A percentile compares a stretch with the other conserved stretches of the same genome.
Conservation (phyloP, 2,113 vertebrate species). For the Cynopterus brachyotis region DNA sequence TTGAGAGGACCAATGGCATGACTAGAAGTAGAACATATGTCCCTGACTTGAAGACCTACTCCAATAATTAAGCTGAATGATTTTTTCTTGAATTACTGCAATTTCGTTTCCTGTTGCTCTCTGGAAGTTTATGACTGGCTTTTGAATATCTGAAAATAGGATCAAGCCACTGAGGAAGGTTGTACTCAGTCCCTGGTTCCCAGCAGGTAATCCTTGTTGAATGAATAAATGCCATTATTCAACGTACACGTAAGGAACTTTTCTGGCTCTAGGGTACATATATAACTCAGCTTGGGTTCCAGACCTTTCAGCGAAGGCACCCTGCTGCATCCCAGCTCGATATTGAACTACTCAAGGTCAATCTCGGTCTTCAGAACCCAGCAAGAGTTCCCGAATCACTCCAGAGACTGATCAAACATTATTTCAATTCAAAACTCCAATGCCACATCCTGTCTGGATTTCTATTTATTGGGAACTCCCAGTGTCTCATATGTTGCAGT, state of each 20-base stretch:
- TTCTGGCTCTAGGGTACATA: background rate
- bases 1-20: background rate
- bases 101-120: background rate
- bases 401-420: background rate
- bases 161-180: background rate
- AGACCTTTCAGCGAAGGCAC: background rate
- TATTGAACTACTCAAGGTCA: background rate
- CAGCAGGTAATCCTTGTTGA: background rate
- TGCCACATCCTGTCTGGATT: background rate
- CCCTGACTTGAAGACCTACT: background rate
- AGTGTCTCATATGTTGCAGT: background rate
- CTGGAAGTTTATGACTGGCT: background rate
- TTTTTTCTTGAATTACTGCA: background rate
- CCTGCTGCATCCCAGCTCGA: background rate
- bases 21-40: background rate
- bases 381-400: background rate
- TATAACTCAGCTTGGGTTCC: background rate
- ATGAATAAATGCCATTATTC: background rate
- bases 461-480: background rate
- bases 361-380: background rate
- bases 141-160: background rate
- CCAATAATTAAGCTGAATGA: background rate
- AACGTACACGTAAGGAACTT: background rate
- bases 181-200: background rate
- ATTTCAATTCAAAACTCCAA: background rate